These are phyloP conservation scores for Steinernema feltiae DNA, from an alignment of 1,140 invertebrate genomes.

Conservation along the genomic window DNA sequence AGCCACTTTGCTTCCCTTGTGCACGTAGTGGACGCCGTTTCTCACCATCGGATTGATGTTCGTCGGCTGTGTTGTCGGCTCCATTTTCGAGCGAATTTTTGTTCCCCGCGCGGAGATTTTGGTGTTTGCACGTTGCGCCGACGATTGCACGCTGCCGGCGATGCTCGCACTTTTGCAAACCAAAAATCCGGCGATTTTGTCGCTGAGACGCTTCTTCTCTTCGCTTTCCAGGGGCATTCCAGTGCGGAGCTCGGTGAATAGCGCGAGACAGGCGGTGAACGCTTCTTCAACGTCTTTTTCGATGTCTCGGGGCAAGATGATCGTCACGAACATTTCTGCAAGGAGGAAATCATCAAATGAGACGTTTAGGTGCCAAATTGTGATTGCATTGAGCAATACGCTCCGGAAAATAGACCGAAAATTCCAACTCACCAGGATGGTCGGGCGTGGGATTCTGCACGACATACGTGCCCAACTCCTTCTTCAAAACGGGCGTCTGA, in stretches of 20 bases:
- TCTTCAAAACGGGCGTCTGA: slow-evolving; percentile 32
- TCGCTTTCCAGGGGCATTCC: slow-evolving; percentile 23
- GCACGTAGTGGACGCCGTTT: slow-evolving; percentile 31
- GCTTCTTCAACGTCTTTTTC: slow-evolving; percentile 26
- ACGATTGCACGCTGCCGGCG: slow-evolving; percentile 28
- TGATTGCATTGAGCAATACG: too few relatives aligned
- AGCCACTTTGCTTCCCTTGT: slow-evolving; percentile 38
- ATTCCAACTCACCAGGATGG: slow-evolving; percentile 28
- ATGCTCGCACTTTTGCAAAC: slow-evolving; percentile 35
- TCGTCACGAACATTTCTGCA: slow-evolving; percentile 38
- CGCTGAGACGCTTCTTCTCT: slow-evolving; percentile 25
- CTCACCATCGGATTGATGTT: slow-evolving; percentile 29
- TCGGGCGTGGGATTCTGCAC: slow-evolving; percentile 37
- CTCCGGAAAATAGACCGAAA: background rate
- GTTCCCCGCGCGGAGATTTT: background rate
- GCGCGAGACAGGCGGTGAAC: slow-evolving; percentile 17
- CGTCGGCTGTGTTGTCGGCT: slow-evolving; percentile 12
- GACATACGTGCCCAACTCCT: slow-evolving; percentile 37
- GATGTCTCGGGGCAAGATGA: slow-evolving; percentile 35
- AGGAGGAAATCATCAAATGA: slow-evolving; percentile 16
- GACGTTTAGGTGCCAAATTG: background rate
- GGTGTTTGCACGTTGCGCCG: background rate
- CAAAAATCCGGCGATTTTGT: slow-evolving; percentile 31
- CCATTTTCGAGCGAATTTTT: slow-evolving; percentile 4
- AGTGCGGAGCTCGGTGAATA: slow-evolving; percentile 9